These are phyloP conservation scores for Cantharis flavilabris DNA, from an alignment of 2,888 invertebrate genomes.

Conservation along the genomic window DNA sequence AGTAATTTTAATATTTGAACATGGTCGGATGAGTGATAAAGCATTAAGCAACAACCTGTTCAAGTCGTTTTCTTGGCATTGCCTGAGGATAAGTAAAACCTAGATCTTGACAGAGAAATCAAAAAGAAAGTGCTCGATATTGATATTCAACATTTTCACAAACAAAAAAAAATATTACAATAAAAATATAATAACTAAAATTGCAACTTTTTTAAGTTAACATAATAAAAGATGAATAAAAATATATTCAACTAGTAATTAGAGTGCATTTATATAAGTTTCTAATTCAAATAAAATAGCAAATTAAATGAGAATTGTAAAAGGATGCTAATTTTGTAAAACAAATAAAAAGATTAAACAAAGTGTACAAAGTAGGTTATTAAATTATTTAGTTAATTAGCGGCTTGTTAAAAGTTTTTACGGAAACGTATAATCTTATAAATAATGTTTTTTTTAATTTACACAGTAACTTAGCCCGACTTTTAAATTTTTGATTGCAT, in stretches of 20 bases:
- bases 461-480: too few relatives aligned
- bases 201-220: neutral
- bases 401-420: neutral
- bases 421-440: neutral
- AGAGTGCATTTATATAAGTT: neutral
- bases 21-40: neutral
- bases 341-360: neutral
- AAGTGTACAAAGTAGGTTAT: neutral
- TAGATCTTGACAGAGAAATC: constrained; percentile 32
- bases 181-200: neutral
- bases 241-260: neutral
- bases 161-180: neutral
- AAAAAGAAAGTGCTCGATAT: constrained; percentile 23
- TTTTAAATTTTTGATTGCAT: neutral
- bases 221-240: neutral
- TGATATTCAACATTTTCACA: neutral
- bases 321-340: neutral
- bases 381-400: constrained; percentile 3
- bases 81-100: constrained; percentile 22
- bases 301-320: neutral
- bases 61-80: neutral
- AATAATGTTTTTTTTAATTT: neutral
- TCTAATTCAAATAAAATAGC: neutral
- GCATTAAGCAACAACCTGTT: constrained; percentile 3
- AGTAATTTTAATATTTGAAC: neutral